Base-by-base conservation (phyloP, 2,888 invertebrate genomes). In the Hydropsyche betteni region DNA sequence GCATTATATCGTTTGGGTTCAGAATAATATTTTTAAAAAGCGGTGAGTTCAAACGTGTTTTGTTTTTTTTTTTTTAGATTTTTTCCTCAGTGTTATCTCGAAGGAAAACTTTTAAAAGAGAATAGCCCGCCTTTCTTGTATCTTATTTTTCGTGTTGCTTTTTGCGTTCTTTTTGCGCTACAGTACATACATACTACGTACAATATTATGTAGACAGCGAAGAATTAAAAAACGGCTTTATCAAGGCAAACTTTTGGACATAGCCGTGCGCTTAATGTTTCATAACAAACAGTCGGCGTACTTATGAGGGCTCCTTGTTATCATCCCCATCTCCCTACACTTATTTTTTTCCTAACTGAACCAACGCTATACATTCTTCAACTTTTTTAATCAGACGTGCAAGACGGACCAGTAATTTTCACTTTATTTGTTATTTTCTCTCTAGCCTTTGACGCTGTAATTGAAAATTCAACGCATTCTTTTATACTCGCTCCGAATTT, bases 181-280 rank as follows among this genome's bases (percentile, higher is more conserved):
- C 4, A 24, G 24, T 58, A 24, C 16, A 24, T 16, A 16, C 24
- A 24, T 58, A 58, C 16, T 16, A 14, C 8, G 16, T 8, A 58
- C 58, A 24, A 24, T 24, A 24, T 24, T 44, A 44, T 10, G 10
- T 44, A 44, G 8, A 58, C 58, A 58, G 24, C 8, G 16, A 69
- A 52, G 70, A 70, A 70, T 52, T 70, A 70, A 70, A 70, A 52
- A 36, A 36, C 34, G 33, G 70, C 53, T 70, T 70, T 70, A 70
- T 70, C 52, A 70, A 53, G 53, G 52, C 36, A 70, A 70, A 70
- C 53, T 70, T 70, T 34, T 7, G 12, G 8, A 14, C 34, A 51
- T 69, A 51, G 24, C 69, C 51, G 52, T 44, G 51, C 69, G 69
- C 69, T 70, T 70, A 70, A 70, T 53, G 70, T 70, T 70, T 70